Evolutionary conservation across 1,140 invertebrate species (phyloP), one percentile per base, ranked within the genome.

Genomic region (Temnothorax nylanderi): DNA sequence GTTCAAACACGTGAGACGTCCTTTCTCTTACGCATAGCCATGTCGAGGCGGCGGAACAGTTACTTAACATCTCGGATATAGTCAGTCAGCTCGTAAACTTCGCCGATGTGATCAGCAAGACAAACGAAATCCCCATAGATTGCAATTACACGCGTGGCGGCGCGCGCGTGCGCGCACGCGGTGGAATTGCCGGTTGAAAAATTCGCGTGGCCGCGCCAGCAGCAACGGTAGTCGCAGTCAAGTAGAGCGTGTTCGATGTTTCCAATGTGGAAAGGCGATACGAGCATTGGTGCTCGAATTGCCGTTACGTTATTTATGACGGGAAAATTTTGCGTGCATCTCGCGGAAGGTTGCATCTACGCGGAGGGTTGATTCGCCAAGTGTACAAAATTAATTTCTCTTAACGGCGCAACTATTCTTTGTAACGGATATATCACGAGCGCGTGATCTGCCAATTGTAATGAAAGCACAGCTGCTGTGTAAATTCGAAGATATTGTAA

Each of bases 211-310:
- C 76, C 64, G 54, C n/a, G 54, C 37, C 41, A 51, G 13, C 58
- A 54, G 47, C 82, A 91, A 91, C 90, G 89, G 90, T 91, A 88
- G 51, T 91, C 84, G 84, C 65, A 74, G 77, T 91, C 89, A 91
- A 91, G 76, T 86, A 90, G 90, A 91, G 90, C 90, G 89, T 91
- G 89, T 58, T 90, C 82, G 74, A 90, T 82, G 76, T 77, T 90
- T 85, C 34, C 80, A 72, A 67, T 75, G 89, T 86, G 89, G 72
- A 87, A 69, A 62, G 64, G 78, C 62, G 78, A 58, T 62, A 37
- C 60, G 74, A 88, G 88, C 86, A 82, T 86, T 74, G 47, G 71
- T 75, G 81, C 85, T 54, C 67, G 64, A 75, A 84, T 84, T 84
- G 69, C 80, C 80, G 80, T 74, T 71, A 81, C 78, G 64, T 58